phyloP scores from a whole-genome alignment of 2,113 vertebrate genomes.

The Emydocephalus ijimae region DNA sequence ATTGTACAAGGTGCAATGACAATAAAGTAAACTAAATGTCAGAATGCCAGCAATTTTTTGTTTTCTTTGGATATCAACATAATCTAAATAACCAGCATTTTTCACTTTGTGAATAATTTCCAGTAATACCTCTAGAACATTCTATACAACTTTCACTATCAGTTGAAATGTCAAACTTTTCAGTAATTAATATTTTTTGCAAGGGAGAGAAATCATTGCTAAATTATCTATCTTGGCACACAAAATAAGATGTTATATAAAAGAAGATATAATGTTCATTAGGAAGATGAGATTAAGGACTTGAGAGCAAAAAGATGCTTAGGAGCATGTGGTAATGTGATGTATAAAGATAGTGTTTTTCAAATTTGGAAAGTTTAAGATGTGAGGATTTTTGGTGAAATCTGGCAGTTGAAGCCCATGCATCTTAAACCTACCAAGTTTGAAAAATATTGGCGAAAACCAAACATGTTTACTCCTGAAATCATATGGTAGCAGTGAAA shows the following conservation, averaged over 20 bases:
- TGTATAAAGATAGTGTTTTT: background rate
- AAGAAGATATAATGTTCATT: background rate
- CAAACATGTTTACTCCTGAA: background rate
- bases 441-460: background rate
- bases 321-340: background rate
- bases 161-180: background rate
- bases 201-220: background rate
- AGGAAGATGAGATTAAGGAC: background rate
- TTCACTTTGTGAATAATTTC: background rate
- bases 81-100: background rate
- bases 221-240: background rate
- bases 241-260: background rate
- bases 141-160: background rate
- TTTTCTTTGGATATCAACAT: background rate
- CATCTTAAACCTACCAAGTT: background rate
- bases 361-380: background rate
- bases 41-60: background rate
- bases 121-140: background rate
- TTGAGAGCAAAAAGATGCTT: background rate
- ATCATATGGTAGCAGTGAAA: background rate
- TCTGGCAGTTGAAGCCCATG: background rate
- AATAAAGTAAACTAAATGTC: background rate
- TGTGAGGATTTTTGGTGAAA: background rate
- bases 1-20: too few relatives aligned
- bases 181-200: background rate